A percentile compares a stretch with the other conserved stretches of the same genome.
Evolutionary conservation across 2,888 invertebrate species (phyloP).

Genomic region (Brachyptera putata): DNA sequence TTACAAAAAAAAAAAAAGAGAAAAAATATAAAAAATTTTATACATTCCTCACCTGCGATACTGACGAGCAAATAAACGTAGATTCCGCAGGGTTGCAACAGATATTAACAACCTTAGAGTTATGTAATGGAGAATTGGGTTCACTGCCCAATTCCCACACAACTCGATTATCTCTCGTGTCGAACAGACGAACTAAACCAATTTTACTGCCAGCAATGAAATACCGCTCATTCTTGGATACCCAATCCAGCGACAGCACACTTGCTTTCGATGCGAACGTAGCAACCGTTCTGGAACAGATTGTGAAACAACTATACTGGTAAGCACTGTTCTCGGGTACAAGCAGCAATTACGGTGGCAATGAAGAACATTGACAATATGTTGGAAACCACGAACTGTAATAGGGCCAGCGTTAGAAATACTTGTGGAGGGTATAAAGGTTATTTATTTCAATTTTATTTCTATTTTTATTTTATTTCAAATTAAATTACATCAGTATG

Average conservation of each 20-base stretch:
- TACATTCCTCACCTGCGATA: slow-evolving; percentile 34
- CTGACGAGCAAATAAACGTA: slow-evolving; percentile 46
- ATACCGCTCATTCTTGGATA: slow-evolving; percentile 54
- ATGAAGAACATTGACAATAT: slow-evolving; percentile 25
- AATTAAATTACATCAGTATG: too few relatives aligned
- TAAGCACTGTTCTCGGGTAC: not conserved
- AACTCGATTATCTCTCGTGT: slow-evolving; percentile 54
- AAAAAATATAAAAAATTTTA: too few relatives aligned
- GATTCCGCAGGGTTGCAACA: slow-evolving; percentile 52
- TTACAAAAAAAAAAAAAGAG: too few relatives aligned
- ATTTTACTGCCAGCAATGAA: slow-evolving; percentile 54
- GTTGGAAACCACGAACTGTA: too few relatives aligned
- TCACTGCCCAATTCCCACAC: slow-evolving; percentile 52
- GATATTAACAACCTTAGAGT: slow-evolving; percentile 46
- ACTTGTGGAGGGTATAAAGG: too few relatives aligned
- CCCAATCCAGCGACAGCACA: slow-evolving; percentile 57
- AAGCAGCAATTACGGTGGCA: slow-evolving; percentile 4
- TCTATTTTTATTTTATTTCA: too few relatives aligned
- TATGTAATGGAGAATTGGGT: slow-evolving; percentile 33
- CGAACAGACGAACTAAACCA: slow-evolving; percentile 54
- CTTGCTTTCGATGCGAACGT: slow-evolving; percentile 51
- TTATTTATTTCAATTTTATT: too few relatives aligned
- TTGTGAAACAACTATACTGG: slow-evolving; percentile 13
- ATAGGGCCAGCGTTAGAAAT: too few relatives aligned
- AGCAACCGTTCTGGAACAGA: slow-evolving; percentile 46